phyloP scores from a whole-genome alignment of 2,797 vertebrate genomes.

The Schizopygopsis pylzovi region DNA sequence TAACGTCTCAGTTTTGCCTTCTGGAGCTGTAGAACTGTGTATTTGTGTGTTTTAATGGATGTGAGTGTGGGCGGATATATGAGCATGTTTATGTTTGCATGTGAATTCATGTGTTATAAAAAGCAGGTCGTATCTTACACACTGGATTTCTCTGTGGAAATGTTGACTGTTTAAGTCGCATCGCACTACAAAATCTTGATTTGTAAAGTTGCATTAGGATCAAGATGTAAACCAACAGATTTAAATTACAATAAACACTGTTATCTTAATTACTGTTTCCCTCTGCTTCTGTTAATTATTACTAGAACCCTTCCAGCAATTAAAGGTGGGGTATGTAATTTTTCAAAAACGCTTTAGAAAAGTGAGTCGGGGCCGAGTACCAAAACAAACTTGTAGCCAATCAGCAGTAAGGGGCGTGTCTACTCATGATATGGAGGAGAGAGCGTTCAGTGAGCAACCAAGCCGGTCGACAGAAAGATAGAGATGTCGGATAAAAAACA shows the following conservation, averaged over 20 bases:
- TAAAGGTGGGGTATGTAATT: too few species aligned
- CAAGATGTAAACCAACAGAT: background rate
- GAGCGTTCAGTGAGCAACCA: too few species aligned
- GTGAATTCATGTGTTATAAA: background rate
- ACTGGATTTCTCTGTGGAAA: background rate
- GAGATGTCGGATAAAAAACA: too few species aligned
- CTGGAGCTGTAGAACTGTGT: background rate
- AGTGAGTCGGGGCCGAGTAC: too few species aligned
- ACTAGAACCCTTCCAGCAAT: background rate
- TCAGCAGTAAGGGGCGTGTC: too few species aligned
- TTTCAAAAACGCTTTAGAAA: too few species aligned
- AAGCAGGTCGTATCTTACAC: background rate
- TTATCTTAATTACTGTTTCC: slow-evolving; percentile 15
- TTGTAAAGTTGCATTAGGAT: background rate
- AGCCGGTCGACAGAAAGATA: too few species aligned
- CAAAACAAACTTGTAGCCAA: too few species aligned
- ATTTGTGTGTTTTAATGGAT: background rate
- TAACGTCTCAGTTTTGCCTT: background rate
- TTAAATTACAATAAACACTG: background rate
- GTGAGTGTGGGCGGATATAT: background rate
- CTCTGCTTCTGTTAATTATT: slow-evolving; percentile 14
- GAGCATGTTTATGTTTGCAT: background rate
- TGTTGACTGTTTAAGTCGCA: background rate
- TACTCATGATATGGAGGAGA: too few species aligned
- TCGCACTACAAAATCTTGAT: background rate